A percentile compares a stretch with the other conserved stretches of the same genome.
Conservation (phyloP, 1,140 invertebrate genomes). For the Pseudomyrmex sp. region DNA sequence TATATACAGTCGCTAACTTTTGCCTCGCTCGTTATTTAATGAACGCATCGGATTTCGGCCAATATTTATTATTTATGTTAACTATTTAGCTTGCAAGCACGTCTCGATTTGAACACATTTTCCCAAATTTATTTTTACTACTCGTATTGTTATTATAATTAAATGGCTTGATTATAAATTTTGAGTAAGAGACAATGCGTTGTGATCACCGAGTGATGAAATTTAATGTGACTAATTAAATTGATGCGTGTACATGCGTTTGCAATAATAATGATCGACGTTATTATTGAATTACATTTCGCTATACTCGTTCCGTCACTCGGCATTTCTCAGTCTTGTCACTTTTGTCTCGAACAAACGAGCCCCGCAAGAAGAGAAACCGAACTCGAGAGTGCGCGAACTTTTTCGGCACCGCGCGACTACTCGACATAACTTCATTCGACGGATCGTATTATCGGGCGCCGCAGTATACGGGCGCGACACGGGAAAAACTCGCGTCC, state of each 20-base stretch:
- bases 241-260: slow-evolving; percentile 1
- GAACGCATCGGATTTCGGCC: not conserved
- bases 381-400: slow-evolving; percentile 22
- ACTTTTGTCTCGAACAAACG: not conserved
- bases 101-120: not conserved
- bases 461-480: not conserved
- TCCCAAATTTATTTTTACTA: not conserved
- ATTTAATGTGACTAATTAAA: slow-evolving; percentile 17
- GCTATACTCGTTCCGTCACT: not conserved
- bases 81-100: not conserved
- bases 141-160: not conserved
- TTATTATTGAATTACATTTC: not conserved
- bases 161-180: not conserved
- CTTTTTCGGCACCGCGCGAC: slow-evolving; percentile 35
- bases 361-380: not conserved
- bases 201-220: not conserved
- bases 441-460: slow-evolving; percentile 39
- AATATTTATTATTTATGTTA: too few species aligned
- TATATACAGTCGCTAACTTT: slow-evolving; percentile 45
- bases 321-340: not conserved
- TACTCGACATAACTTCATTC: slow-evolving; percentile 51
- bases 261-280: slow-evolving; percentile 5
- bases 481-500: slow-evolving; percentile 63
- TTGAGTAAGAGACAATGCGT: not conserved
- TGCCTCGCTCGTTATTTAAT: slow-evolving; percentile 19